Conservation (phyloP, 2,888 invertebrate genomes). For the Euzetes globulus region DNA sequence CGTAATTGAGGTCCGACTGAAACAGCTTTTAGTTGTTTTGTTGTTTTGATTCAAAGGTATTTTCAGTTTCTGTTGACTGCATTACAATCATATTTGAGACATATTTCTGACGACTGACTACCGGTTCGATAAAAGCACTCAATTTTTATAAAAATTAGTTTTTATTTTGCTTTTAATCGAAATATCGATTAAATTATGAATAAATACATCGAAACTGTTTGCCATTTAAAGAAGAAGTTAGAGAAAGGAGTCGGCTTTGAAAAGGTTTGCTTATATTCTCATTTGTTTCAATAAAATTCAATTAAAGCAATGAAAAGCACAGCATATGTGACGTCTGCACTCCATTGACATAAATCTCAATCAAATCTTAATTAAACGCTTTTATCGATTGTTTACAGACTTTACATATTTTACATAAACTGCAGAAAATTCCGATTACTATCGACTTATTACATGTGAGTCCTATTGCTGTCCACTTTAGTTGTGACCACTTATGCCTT, state of each 20-base stretch:
- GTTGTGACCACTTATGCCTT: too few species aligned
- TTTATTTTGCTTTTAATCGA: too few species aligned
- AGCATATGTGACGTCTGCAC: slow-evolving; percentile 4
- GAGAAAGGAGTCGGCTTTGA: slow-evolving; percentile 35
- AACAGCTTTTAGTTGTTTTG: too few species aligned
- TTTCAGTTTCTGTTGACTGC: too few species aligned
- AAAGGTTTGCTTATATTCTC: slow-evolving; percentile 19
- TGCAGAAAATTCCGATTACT: slow-evolving; percentile 32
- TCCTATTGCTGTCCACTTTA: not conserved
- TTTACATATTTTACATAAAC: slow-evolving; percentile 35
- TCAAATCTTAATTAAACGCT: not conserved
- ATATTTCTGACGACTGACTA: too few species aligned
- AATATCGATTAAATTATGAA: slow-evolving; percentile 16
- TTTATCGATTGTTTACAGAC: slow-evolving; percentile 32
- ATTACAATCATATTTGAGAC: too few species aligned
- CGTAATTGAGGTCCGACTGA: too few species aligned
- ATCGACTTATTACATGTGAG: slow-evolving; percentile 27
- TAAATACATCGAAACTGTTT: slow-evolving; percentile 29
- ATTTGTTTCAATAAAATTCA: not conserved
- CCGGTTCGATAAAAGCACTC: too few species aligned
- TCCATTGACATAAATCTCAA: slow-evolving; percentile 2
- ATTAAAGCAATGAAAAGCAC: not conserved
- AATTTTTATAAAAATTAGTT: too few species aligned
- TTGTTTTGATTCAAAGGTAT: too few species aligned
- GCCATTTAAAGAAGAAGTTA: slow-evolving; percentile 33